Percentiles rank a stretch among this genome's conserved stretches.
Conservation (phyloP, 2,797 vertebrate species). For the Melopsittacus undulatus region DNA sequence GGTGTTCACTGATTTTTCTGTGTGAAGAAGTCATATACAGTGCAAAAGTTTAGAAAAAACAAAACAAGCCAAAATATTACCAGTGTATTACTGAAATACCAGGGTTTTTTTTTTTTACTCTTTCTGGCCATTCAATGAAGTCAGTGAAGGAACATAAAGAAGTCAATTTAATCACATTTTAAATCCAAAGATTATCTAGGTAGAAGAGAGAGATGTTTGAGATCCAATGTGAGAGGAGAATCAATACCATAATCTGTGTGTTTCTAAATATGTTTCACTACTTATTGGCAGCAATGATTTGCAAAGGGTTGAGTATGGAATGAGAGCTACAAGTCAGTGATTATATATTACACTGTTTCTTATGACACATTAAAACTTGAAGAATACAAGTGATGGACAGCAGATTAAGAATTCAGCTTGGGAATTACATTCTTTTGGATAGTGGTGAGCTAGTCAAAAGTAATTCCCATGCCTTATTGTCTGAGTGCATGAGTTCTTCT, state of each 20-base stretch:
- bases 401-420: neutral
- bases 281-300: slow-evolving; percentile 3
- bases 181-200: neutral
- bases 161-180: neutral
- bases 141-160: neutral
- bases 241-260: slow-evolving; percentile 37
- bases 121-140: neutral
- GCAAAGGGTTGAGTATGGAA: neutral
- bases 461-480: neutral
- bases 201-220: neutral
- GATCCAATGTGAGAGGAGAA: neutral
- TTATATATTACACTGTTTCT: neutral
- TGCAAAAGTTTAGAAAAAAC: neutral
- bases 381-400: neutral
- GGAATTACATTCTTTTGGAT: neutral
- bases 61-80: neutral
- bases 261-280: slow-evolving; percentile 29
- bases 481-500: neutral
- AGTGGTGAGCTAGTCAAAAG: neutral
- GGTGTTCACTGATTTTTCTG: neutral
- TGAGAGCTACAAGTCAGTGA: neutral
- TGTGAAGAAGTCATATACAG: neutral
- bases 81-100: neutral
- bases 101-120: neutral
- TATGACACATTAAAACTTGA: neutral